Evolutionary conservation across 2,888 invertebrate species (phyloP).

Genomic region (Agrotis clavis): DNA sequence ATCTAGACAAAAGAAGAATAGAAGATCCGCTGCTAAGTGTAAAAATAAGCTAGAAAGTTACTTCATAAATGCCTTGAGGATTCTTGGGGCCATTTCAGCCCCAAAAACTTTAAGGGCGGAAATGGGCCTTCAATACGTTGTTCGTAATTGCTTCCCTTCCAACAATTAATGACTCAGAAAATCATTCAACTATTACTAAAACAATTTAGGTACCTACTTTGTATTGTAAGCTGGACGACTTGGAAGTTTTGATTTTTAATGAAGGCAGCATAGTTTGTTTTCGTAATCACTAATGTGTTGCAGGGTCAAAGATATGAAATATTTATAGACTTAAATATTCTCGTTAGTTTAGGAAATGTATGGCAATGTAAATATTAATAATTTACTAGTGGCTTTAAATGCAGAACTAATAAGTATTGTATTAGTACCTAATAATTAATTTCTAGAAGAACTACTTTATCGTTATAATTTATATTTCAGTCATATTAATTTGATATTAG

Average conservation of each 20-base stretch:
- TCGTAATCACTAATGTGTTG: conserved; percentile 8
- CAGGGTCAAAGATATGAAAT: conserved; percentile 10
- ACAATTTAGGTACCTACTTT: background rate
- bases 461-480: too few relatives aligned
- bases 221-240: background rate
- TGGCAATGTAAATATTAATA: too few relatives aligned
- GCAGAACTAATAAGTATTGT: too few relatives aligned
- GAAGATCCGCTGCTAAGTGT: too few relatives aligned
- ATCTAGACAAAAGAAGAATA: too few relatives aligned
- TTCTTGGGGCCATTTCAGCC: background rate
- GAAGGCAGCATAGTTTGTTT: conserved; percentile 27
- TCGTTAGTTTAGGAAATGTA: background rate
- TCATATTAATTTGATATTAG: too few relatives aligned
- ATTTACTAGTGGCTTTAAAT: too few relatives aligned
- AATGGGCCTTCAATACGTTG: background rate
- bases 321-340: background rate
- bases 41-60: background rate
- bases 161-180: background rate
- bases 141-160: background rate
- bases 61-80: background rate
- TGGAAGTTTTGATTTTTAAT: background rate
- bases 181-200: background rate
- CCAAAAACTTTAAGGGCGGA: background rate
- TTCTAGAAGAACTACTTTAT: too few relatives aligned
- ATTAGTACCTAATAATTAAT: too few relatives aligned